Evolutionary conservation across 2,797 vertebrate genomes (phyloP).

Genomic region (Sebastes hubbsi): DNA sequence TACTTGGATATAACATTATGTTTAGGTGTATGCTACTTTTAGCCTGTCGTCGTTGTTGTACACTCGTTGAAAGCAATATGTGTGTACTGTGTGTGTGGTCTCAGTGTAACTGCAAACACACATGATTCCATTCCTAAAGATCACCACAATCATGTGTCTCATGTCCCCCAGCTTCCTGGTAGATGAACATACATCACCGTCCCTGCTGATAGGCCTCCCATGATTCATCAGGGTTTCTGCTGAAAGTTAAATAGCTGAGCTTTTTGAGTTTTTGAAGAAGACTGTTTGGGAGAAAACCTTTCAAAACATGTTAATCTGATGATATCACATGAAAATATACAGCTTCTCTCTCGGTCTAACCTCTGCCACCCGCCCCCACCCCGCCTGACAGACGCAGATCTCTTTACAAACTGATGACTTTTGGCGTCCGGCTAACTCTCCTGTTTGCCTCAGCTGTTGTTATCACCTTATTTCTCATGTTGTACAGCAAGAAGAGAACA

Average conservation of each 20-base stretch:
- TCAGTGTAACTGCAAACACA: not conserved
- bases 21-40: not conserved
- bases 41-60: not conserved
- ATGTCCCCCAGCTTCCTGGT: slow-evolving; percentile 36
- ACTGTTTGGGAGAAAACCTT: not conserved
- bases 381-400: slow-evolving; percentile 35
- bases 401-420: slow-evolving; percentile 53
- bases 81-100: not conserved
- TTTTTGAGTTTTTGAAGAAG: not conserved
- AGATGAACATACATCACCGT: slow-evolving; percentile 44
- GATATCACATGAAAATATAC: not conserved
- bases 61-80: slow-evolving; percentile 3
- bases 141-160: slow-evolving; percentile 19
- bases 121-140: not conserved
- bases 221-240: slow-evolving; percentile 32
- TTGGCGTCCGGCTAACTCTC: slow-evolving; percentile 18
- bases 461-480: slow-evolving; percentile 30
- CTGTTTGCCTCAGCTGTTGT: slow-evolving; percentile 54
- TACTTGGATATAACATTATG: not conserved
- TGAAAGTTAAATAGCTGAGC: slow-evolving; percentile 1
- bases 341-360: not conserved
- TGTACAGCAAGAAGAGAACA: not conserved
- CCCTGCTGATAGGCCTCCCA: slow-evolving; percentile 28
- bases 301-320: not conserved
- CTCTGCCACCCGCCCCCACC: not conserved